Evolutionary conservation across 2,113 vertebrate species (phyloP).

Genomic region (Saguinus midas): DNA sequence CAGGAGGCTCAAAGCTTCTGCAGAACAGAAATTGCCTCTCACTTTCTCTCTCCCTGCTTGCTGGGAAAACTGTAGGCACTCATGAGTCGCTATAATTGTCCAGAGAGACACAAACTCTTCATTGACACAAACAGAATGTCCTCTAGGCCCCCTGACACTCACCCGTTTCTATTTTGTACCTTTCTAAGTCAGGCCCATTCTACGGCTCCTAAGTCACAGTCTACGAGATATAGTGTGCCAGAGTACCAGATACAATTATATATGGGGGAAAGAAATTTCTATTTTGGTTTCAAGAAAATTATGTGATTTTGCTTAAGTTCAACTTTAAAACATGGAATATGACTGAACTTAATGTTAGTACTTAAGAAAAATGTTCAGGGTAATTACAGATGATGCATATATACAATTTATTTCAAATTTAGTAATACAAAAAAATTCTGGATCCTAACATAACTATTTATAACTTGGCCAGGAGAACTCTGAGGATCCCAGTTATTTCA

Average conservation of each 20-base stretch:
- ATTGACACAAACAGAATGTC: not conserved
- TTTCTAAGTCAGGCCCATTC: not conserved
- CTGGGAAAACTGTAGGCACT: not conserved
- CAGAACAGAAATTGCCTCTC: not conserved
- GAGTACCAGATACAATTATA: constrained; percentile 48
- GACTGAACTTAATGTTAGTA: constrained; percentile 74
- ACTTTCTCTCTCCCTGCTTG: not conserved
- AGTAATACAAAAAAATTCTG: constrained; percentile 76
- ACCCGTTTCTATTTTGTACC: not conserved
- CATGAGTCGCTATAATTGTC: not conserved
- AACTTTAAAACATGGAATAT: constrained; percentile 75
- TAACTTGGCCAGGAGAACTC: constrained; percentile 69
- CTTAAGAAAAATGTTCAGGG: constrained; percentile 69
- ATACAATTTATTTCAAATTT: constrained; percentile 75
- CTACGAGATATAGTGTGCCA: not conserved
- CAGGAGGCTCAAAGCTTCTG: not conserved
- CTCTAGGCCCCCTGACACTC: not conserved
- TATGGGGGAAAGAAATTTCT: constrained; percentile 51
- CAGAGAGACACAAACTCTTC: not conserved
- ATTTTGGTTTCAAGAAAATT: constrained; percentile 60
- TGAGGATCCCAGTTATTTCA: constrained; percentile 58
- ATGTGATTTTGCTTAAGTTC: constrained; percentile 70
- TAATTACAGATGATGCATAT: constrained; percentile 71
- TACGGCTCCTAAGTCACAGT: not conserved
- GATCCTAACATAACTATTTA: constrained; percentile 70